Base-by-base conservation (phyloP, 2,888 invertebrate species). In the Philonicus albiceps region DNA sequence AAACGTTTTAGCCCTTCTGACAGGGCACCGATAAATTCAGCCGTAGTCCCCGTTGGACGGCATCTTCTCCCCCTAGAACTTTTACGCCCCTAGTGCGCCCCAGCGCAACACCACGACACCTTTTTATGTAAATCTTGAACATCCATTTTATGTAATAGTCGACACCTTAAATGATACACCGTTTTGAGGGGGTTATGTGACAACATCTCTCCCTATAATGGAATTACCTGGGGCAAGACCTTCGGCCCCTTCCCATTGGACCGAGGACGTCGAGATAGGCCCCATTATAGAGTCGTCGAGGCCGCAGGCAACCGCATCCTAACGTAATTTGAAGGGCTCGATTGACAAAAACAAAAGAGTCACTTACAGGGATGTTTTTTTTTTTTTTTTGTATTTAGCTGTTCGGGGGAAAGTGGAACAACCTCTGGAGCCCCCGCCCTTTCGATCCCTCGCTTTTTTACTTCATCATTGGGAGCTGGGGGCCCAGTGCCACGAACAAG, bases 91-190 rank as follows among this genome's bases (percentile, higher is more conserved):
- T 30, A 22, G 73, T 73, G 74, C 37, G 27, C 7, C 30, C 34
- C 37, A 3, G 43, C n/a, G 40, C 27, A 11, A 64, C 19, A 55
- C 49, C 55, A 13, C 16, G 40, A 22, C 40, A 72, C 37, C 84
- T 64, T 84, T 83, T 84, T 84, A 84, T 73, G 84, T 40, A 84
- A 84, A 84, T 84, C 40, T 37, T 73, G 73, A 84, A 84, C 73
- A 84, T 84, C 84, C 84, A 84, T 84, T 40, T 84, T 84, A 84
- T 84, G 73, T 84, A 73, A 37, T 37, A 84, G 84, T 73, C 84
- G 40, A 84, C 84, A 84, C 73, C 73, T 73, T 27, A 84, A 83
- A 84, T 83, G 72, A 84, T 84, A 84, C 72, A 84, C 73, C 73
- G 49, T 84, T 84, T 73, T 30, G 31, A 73, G 27, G 40, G 43